Evolutionary conservation across 1,140 invertebrate genomes (phyloP).

Genomic region (Drosophila elegans): DNA sequence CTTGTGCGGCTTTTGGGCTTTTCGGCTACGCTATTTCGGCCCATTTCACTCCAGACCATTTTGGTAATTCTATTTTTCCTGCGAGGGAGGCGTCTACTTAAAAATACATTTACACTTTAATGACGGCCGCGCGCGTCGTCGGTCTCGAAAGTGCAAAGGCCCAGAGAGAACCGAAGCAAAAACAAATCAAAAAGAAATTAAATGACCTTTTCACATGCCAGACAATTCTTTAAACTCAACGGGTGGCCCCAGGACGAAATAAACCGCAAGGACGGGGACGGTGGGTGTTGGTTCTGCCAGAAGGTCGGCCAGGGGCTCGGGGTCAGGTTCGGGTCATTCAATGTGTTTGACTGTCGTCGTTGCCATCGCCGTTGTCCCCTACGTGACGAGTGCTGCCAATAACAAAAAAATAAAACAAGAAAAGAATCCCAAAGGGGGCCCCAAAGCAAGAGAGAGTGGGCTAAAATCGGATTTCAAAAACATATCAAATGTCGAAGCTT

Average conservation of each 20-base stretch:
- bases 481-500: neutral
- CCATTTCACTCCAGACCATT: slow-evolving; percentile 28
- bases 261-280: neutral
- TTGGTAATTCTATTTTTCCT: slow-evolving; percentile 71
- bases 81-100: slow-evolving; percentile 67
- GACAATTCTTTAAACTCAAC: slow-evolving; percentile 53
- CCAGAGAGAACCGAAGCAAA: slow-evolving; percentile 28
- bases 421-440: slow-evolving; percentile 10
- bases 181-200: slow-evolving; percentile 84
- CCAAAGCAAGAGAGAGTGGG: neutral
- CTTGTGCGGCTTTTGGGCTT: slow-evolving; percentile 79
- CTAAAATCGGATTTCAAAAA: slow-evolving; percentile 19
- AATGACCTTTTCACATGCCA: slow-evolving; percentile 79
- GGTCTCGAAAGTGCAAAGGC: slow-evolving; percentile 21
- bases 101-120: slow-evolving; percentile 84
- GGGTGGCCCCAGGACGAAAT: slow-evolving; percentile 37
- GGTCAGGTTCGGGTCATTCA: slow-evolving; percentile 49
- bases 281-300: neutral
- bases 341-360: slow-evolving; percentile 48
- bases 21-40: slow-evolving; percentile 48
- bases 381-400: slow-evolving; percentile 54
- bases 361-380: slow-evolving; percentile 39
- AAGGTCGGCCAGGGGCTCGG: neutral
- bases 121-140: slow-evolving; percentile 45
- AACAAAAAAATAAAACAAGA: slow-evolving; percentile 19